A percentile compares a stretch with the other conserved stretches of the same genome.
Conservation (phyloP, 2,797 vertebrate genomes). For the Spondyliosoma cantharus region DNA sequence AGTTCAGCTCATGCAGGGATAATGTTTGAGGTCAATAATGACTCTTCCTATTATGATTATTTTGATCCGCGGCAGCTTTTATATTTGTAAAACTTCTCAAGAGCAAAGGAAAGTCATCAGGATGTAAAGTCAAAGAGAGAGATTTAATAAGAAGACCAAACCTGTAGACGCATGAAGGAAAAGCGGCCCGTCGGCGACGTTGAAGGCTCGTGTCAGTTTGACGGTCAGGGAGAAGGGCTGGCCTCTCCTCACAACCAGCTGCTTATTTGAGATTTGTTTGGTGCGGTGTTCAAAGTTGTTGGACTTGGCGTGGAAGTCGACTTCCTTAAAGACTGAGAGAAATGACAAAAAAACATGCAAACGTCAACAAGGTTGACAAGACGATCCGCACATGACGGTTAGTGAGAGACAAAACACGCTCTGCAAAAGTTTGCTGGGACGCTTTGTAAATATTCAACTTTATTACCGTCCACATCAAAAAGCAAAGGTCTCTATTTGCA, state of each 20-base stretch:
- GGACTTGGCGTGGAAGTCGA: slow-evolving; percentile 65
- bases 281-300: slow-evolving; percentile 85
- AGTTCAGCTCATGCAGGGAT: too few species aligned
- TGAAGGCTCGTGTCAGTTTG: slow-evolving; percentile 60
- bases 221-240: slow-evolving; percentile 82
- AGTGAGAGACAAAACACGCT: too few species aligned
- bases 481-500: background rate
- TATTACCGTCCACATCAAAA: background rate
- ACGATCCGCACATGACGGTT: background rate
- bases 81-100: too few species aligned
- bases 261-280: slow-evolving; percentile 70
- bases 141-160: slow-evolving; percentile 35
- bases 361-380: background rate
- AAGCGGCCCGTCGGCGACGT: slow-evolving; percentile 58
- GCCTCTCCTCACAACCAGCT: slow-evolving; percentile 84
- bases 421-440: too few species aligned
- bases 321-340: slow-evolving; percentile 38
- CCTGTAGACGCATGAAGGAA: slow-evolving; percentile 81
- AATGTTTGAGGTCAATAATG: too few species aligned
- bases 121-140: background rate
- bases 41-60: too few species aligned
- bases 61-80: too few species aligned
- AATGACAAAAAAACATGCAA: background rate
- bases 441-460: too few species aligned
- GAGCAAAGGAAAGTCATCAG: too few species aligned